phyloP scores from a whole-genome alignment of 2,113 vertebrate genomes.

The Rattus rattus region DNA sequence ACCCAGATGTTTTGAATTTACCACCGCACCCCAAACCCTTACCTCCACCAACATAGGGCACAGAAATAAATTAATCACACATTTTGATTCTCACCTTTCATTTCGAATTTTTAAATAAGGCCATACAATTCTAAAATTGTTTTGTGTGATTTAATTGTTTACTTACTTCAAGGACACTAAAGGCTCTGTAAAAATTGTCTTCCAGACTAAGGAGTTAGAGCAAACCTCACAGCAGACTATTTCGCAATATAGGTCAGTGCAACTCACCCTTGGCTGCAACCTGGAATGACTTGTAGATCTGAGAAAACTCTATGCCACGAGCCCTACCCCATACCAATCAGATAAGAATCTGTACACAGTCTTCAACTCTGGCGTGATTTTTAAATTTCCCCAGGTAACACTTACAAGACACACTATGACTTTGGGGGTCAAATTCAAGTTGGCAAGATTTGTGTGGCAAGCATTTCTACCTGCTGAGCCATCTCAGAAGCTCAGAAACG shows the following conservation, averaged over 20 bases:
- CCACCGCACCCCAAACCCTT: not conserved
- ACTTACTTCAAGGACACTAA: constrained; percentile 8
- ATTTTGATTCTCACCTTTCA: constrained; percentile 65
- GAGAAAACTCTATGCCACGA: not conserved
- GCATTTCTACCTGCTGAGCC: not conserved
- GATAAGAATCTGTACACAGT: not conserved
- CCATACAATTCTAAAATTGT: constrained; percentile 55
- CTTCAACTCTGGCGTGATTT: not conserved
- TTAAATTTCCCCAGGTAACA: not conserved
- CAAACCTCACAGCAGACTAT: not conserved
- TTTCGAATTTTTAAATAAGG: constrained; percentile 58
- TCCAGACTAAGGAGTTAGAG: not conserved
- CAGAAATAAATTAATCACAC: constrained; percentile 63
- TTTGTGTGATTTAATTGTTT: constrained; percentile 53
- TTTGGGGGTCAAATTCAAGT: not conserved
- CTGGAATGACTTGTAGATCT: not conserved
- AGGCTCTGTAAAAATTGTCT: not conserved
- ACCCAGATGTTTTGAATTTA: constrained; percentile 64
- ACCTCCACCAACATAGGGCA: not conserved
- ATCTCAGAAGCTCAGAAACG: not conserved
- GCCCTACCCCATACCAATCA: constrained; percentile 5
- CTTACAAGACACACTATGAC: not conserved
- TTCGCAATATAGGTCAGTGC: not conserved
- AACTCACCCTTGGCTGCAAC: not conserved
- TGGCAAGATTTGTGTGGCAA: not conserved